Percentiles rank a stretch among this genome's conserved stretches.
These are phyloP conservation scores for Drosophila flavopinicola DNA, from an alignment of 2,888 invertebrate genomes.

Conservation along the genomic window DNA sequence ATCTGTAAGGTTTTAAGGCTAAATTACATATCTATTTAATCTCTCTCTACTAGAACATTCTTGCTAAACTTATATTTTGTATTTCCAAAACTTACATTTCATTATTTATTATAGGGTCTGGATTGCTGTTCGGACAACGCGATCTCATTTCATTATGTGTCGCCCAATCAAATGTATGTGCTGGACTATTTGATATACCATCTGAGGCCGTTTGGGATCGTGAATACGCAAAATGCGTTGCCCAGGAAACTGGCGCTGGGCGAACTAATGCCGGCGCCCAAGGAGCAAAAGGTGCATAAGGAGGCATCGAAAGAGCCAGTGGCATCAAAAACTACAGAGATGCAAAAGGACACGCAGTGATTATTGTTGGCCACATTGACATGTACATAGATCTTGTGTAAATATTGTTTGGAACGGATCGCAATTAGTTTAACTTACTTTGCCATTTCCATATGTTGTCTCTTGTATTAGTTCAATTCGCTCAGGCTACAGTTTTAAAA, in stretches of 20 bases:
- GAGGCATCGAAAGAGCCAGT: not conserved
- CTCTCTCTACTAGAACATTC: too few species aligned
- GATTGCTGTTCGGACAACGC: constrained; percentile 96
- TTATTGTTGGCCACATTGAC: constrained; percentile 25
- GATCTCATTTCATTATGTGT: constrained; percentile 96
- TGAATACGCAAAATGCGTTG: constrained; percentile 39
- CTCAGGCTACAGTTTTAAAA: constrained; percentile 19
- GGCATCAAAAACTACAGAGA: constrained; percentile 5
- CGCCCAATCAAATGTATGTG: constrained; percentile 95
- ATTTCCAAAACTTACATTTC: too few species aligned
- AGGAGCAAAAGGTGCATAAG: not conserved
- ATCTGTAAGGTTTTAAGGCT: too few species aligned
- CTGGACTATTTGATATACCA: constrained; percentile 97
- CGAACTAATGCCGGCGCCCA: constrained; percentile 17
- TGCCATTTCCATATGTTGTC: constrained; percentile 48
- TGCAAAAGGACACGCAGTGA: constrained; percentile 45
- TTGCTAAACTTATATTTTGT: too few species aligned
- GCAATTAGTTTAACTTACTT: constrained; percentile 36
- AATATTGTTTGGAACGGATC: constrained; percentile 26
- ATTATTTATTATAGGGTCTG: constrained; percentile 74
- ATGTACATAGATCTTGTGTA: constrained; percentile 64
- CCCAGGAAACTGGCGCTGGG: constrained; percentile 51
- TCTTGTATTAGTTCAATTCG: constrained; percentile 23
- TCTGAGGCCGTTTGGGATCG: constrained; percentile 89
- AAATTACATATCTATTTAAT: too few species aligned